Base-by-base conservation (phyloP, 2,888 invertebrate genomes). In the Meloe dianella region DNA sequence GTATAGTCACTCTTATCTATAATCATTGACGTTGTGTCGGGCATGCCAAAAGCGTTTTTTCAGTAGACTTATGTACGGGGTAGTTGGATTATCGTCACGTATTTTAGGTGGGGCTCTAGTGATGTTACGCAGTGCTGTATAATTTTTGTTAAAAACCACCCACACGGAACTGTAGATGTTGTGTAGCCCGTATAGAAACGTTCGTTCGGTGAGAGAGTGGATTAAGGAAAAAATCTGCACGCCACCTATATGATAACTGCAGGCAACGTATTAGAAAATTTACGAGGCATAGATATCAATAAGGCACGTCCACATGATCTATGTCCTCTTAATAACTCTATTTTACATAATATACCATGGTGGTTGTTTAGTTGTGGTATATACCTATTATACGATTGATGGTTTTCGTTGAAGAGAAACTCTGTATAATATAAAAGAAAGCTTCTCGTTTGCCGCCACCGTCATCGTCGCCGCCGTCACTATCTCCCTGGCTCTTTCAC, bases 261-360 rank as follows among this genome's bases (percentile, higher is more conserved):
- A 47, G 74, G 73, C 74, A 68, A 60, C 54, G 47, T 62, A 69
- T 68, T 51, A 51, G 47, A 51, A 66, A 74, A 78, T 77, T 77
- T 78, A 78, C 74, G 76, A 73, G 72, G 65, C 60, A 67, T 57
- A 73, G 75, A 78, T 78, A 77, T 77, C 78, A 77, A 78, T 78
- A 77, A 76, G 73, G 76, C 75, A 77, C 76, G 76, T 75, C 72
- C 68, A 61, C 35, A 73, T 79, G 78, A 78, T 78, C 69, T 74
- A 79, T 75, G 76, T 73, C 72, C 69, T 56, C 70, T 73, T 78
- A 78, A 79, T 79, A 78, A 78, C 79, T 75, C 75, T 74, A 77
- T 77, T 77, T 77, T 74, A 73, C 73, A 75, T 74, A 75, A 75
- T 73, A 66, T 64, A 61, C 65, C 69, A 61, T 63, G 60, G 71